Conservation (phyloP, 2,888 invertebrate genomes). For the Timandra comae region DNA sequence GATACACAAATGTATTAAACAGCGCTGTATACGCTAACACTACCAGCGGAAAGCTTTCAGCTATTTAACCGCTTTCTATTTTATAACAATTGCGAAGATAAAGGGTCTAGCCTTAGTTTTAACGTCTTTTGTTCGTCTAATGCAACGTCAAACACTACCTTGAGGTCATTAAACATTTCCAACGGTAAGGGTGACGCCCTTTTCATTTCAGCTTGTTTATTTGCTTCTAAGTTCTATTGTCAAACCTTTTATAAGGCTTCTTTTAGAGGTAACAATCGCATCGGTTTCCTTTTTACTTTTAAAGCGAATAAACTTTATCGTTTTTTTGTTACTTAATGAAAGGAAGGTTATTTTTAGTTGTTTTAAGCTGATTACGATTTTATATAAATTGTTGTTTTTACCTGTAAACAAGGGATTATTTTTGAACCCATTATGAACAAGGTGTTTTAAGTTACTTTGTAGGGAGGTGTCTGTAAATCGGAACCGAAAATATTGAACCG, state of each 20-base stretch:
- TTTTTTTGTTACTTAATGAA: too few relatives aligned
- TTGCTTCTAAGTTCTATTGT: constrained; percentile 23
- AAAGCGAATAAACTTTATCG: constrained; percentile 6
- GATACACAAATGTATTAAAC: too few relatives aligned
- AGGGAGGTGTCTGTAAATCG: too few relatives aligned
- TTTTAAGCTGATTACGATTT: too few relatives aligned
- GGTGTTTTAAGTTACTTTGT: too few relatives aligned
- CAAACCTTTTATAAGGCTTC: constrained; percentile 28
- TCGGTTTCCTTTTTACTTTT: constrained; percentile 10
- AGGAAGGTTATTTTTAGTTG: too few relatives aligned
- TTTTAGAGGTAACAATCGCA: constrained; percentile 18
- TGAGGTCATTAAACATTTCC: constrained; percentile 53
- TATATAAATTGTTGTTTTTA: too few relatives aligned
- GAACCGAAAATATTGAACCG: too few relatives aligned
- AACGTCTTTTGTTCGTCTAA: constrained; percentile 57
- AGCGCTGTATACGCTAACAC: too few relatives aligned
- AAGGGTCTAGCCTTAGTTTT: constrained; percentile 56
- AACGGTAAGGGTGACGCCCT: constrained; percentile 38
- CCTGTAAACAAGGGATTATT: too few relatives aligned
- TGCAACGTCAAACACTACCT: constrained; percentile 55
- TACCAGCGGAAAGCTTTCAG: constrained; percentile 54
- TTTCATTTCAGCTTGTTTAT: constrained; percentile 42
- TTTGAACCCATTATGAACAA: too few relatives aligned
- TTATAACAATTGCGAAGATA: constrained; percentile 60
- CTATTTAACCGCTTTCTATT: constrained; percentile 51